phyloP scores from a whole-genome alignment of 2,113 vertebrate genomes.

The Malurus elegans region DNA sequence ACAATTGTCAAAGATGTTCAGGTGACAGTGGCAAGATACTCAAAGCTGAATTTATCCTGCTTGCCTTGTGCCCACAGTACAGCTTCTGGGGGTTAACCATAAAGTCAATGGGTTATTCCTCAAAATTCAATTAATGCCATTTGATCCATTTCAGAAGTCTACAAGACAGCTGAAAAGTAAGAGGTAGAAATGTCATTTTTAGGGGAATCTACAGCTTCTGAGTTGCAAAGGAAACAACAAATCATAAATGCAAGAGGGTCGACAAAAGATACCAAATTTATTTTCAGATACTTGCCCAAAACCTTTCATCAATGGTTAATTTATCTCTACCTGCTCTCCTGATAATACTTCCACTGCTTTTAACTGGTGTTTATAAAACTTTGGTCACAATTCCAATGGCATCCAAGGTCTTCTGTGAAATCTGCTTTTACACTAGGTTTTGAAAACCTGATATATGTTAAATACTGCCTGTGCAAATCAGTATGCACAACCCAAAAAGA shows the following conservation, averaged over 20 bases:
- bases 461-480: not conserved
- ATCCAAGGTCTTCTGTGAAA: not conserved
- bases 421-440: not conserved
- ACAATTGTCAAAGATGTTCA: not conserved
- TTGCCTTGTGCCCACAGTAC: not conserved
- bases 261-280: not conserved
- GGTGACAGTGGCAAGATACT: not conserved
- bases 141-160: not conserved
- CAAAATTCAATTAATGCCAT: not conserved
- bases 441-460: not conserved
- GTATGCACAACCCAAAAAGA: not conserved
- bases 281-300: not conserved
- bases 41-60: not conserved
- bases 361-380: not conserved
- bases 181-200: not conserved
- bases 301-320: not conserved
- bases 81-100: not conserved
- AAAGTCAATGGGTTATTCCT: not conserved
- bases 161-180: not conserved
- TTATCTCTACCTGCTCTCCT: not conserved
- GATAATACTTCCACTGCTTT: not conserved
- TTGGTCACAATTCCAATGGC: not conserved
- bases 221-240: not conserved
- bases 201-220: not conserved
- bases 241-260: not conserved